phyloP scores from a whole-genome alignment of 2,797 vertebrate genomes.

The Phalloptychus januarius region DNA sequence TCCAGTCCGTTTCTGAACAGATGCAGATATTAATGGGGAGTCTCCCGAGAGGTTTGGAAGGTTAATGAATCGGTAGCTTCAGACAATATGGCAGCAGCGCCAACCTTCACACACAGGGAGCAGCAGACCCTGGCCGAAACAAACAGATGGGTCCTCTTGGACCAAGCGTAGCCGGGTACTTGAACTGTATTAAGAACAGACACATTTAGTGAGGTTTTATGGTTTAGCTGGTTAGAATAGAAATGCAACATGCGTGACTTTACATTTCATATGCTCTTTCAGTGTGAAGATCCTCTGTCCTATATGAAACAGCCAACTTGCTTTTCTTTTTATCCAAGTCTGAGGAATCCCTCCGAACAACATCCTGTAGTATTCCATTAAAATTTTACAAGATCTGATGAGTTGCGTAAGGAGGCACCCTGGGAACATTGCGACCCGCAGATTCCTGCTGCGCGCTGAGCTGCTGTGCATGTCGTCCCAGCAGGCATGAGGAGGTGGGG shows the following conservation, averaged over 20 bases:
- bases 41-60: conserved; percentile 57
- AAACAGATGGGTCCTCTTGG: conserved; percentile 70
- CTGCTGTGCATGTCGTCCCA: conserved; percentile 53
- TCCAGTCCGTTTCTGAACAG: conserved; percentile 57
- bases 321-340: conserved; percentile 19
- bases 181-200: conserved; percentile 38
- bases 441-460: conserved; percentile 26
- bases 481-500: conserved; percentile 51
- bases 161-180: conserved; percentile 22
- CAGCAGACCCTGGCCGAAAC: conserved; percentile 51
- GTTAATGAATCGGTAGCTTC: conserved; percentile 75
- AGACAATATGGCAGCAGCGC: conserved; percentile 75
- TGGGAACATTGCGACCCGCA: conserved; percentile 49
- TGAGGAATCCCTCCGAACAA: conserved; percentile 15
- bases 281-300: conserved; percentile 14
- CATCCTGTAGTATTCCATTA: conserved; percentile 47
- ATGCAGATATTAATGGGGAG: conserved; percentile 74
- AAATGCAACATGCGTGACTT: too few relatives aligned
- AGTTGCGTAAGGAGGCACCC: conserved; percentile 48
- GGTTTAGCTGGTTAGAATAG: background rate
- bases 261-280: background rate
- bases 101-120: conserved; percentile 48
- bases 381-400: conserved; percentile 45
- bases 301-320: conserved; percentile 8
- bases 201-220: conserved; percentile 40